Evolutionary conservation across 1,140 invertebrate genomes (phyloP), one percentile per base, ranked within the genome.

Genomic region (Hormaphis cornu): DNA sequence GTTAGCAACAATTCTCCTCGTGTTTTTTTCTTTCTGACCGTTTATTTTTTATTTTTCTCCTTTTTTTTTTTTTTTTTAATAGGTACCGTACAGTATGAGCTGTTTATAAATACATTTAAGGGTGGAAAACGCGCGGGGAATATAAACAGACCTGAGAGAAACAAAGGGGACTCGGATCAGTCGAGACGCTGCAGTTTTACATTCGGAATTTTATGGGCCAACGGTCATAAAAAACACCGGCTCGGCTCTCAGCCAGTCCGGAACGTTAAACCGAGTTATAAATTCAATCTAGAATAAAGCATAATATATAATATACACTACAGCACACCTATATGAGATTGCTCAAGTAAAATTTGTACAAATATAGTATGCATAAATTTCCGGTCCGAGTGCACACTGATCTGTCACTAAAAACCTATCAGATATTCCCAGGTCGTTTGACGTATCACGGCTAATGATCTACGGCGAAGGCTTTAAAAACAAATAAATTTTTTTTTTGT

Each of bases 211-310:
- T 66, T 66, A 66, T 46, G 61, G 30, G 44, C 28, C 14, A 18
- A 14, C 28, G n/a, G 61, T 66, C 61, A 44, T 66, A 66, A 66
- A 61, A 66, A 33, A 66, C 61, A 24, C 58, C 28, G 61, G 44
- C 61, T 66, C 35, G 42, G 33, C 40, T 48, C 18, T 66, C 61
- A 48, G 44, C n/a, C 28, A 48, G 42, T 22, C 6, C 42, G 3
- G 1, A 16, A 16, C 28, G 50, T 66, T 66, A 66, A 66, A 66
- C 24, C 20, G 18, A 48, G 28, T 24, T 66, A 50, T 33, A 66
- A 66, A 66, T 66, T 66, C 61, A 66, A 66, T 48, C 26, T n/a
- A 66, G 18, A 50, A 24, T n/a, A 4, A 24, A 7, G 1, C 44
- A 48, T 48, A 48, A 37, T 22, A 56, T 58, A 22, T 20, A 35